These are phyloP conservation scores for Limnephilus lunatus DNA, from an alignment of 2,888 invertebrate genomes.

Conservation along the genomic window DNA sequence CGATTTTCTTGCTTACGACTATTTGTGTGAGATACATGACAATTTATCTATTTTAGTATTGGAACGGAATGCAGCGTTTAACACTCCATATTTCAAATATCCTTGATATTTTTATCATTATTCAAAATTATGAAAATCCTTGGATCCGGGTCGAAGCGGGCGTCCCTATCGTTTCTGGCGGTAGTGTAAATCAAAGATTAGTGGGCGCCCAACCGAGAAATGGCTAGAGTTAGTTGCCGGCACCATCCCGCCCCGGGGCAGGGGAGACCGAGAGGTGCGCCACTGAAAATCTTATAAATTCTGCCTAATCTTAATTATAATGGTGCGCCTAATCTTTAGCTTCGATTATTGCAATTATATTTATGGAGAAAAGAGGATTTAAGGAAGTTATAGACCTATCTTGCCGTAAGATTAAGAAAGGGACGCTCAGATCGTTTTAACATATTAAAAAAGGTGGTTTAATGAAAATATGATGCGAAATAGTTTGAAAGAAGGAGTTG, in stretches of 20 bases:
- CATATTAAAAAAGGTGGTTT: too few species aligned
- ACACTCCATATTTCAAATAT: background rate
- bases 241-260: background rate
- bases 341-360: background rate
- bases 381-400: background rate
- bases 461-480: too few species aligned
- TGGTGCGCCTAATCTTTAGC: constrained; percentile 7
- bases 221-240: constrained; percentile 43
- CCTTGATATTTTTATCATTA: background rate
- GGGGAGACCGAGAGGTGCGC: background rate
- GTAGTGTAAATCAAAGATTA: constrained; percentile 54
- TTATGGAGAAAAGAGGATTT: background rate
- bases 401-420: background rate
- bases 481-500: too few species aligned
- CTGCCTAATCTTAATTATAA: constrained; percentile 41
- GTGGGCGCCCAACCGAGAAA: constrained; percentile 51
- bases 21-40: background rate
- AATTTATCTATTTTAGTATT: background rate
- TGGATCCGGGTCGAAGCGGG: background rate
- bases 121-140: background rate
- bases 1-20: background rate
- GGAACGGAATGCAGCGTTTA: background rate
- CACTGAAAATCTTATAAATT: background rate
- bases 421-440: too few species aligned
- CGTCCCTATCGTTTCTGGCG: constrained; percentile 15